phyloP scores from a whole-genome alignment of 1,140 invertebrate species.

The Nixonia krombeini region DNA sequence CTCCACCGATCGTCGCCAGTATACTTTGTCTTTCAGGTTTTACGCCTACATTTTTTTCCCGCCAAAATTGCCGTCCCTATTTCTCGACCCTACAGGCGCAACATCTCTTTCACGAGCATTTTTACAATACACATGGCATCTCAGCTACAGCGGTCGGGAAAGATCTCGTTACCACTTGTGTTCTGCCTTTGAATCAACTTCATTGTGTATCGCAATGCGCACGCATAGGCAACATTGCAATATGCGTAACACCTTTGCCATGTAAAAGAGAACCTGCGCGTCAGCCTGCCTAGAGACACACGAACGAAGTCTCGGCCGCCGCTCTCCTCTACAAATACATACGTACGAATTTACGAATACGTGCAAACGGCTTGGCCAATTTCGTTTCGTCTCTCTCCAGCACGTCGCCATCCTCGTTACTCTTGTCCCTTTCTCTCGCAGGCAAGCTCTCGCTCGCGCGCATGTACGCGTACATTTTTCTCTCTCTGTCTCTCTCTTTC shows the following conservation, averaged over 20 bases:
- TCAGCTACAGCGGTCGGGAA: neutral
- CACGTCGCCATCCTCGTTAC: no score
- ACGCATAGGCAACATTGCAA: no score
- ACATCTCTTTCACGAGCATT: no score
- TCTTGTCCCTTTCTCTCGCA: neutral
- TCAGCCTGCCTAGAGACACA: neutral
- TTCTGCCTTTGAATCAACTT: neutral
- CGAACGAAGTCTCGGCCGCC: no score
- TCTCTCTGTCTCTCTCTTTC: slow-evolving; percentile 21
- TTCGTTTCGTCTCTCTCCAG: no score
- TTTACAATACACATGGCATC: neutral
- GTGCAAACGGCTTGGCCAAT: no score
- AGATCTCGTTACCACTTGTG: neutral
- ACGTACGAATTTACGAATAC: no score
- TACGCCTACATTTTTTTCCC: no score
- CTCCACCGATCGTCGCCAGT: no score
- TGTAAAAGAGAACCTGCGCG: neutral
- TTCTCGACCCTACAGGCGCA: neutral
- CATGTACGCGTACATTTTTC: no score
- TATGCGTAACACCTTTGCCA: neutral
- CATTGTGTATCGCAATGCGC: no score
- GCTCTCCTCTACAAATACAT: no score
- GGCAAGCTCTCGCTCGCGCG: neutral
- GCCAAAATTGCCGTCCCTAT: neutral
- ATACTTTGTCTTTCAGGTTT: neutral